Evolutionary conservation across 2,797 vertebrate species (phyloP).

Genomic region (Lepilemur ruficaudatus): DNA sequence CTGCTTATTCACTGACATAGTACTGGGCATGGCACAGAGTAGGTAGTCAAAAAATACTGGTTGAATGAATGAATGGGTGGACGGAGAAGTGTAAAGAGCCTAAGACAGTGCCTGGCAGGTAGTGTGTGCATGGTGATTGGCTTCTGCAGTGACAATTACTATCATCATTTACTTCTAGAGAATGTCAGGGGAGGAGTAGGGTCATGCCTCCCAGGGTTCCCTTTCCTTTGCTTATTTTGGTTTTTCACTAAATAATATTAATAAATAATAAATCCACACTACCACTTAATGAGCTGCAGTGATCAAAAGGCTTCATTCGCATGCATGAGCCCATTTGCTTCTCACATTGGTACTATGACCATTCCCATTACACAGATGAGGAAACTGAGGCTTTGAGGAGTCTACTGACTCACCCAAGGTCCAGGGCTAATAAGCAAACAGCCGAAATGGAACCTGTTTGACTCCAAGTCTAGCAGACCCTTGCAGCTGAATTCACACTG

Average conservation of each 20-base stretch:
- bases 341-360: background rate
- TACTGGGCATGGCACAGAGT: background rate
- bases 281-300: background rate
- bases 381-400: background rate
- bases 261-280: background rate
- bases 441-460: background rate
- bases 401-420: background rate
- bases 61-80: background rate
- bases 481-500: background rate
- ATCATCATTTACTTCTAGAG: background rate
- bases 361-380: background rate
- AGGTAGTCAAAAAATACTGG: background rate
- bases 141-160: background rate
- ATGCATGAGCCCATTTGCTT: background rate
- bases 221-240: background rate
- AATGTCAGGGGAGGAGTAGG: background rate
- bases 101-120: background rate
- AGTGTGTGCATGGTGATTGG: rapidly evolving
- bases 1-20: background rate
- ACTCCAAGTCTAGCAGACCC: background rate
- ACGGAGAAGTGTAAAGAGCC: too few relatives aligned
- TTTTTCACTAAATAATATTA: background rate
- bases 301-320: background rate
- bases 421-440: background rate
- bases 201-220: background rate